Evolutionary conservation across 1,140 invertebrate genomes (phyloP).

Genomic region (Centruroides sculpturatus): DNA sequence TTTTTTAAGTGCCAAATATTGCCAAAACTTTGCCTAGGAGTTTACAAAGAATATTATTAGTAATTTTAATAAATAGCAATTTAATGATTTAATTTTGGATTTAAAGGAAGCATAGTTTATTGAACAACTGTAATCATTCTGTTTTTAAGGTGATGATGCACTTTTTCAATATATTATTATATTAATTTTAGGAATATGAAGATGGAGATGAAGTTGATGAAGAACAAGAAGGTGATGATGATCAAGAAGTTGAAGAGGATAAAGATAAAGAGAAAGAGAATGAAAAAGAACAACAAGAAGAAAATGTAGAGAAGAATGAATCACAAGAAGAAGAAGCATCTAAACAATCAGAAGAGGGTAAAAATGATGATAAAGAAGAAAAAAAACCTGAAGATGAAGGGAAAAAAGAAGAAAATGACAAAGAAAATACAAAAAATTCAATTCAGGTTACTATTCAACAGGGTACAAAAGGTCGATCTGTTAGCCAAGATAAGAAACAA

Average conservation of each 20-base stretch:
- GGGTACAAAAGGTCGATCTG: no score
- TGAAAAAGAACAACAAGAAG: background rate
- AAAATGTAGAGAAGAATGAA: background rate
- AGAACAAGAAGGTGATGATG: background rate
- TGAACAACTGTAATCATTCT: no score
- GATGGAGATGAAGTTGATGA: slow-evolving; percentile 1
- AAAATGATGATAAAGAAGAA: slow-evolving; percentile 11
- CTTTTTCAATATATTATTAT: background rate
- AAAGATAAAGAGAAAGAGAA: background rate
- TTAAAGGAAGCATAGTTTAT: no score
- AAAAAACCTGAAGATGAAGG: slow-evolving; percentile 1
- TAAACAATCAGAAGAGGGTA: slow-evolving; percentile 7
- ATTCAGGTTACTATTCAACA: no score
- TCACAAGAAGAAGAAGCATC: slow-evolving; percentile 1
- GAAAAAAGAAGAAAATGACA: background rate
- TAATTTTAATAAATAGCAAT: no score
- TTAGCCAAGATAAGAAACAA: no score
- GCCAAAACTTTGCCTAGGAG: no score
- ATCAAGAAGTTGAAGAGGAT: background rate
- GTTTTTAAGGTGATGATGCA: background rate
- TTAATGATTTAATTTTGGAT: no score
- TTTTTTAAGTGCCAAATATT: no score
- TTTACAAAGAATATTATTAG: no score
- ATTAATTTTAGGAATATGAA: slow-evolving; percentile 2
- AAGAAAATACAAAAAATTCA: no score